phyloP scores from a whole-genome alignment of 2,888 invertebrate genomes.

The Philhelius pedissequus region DNA sequence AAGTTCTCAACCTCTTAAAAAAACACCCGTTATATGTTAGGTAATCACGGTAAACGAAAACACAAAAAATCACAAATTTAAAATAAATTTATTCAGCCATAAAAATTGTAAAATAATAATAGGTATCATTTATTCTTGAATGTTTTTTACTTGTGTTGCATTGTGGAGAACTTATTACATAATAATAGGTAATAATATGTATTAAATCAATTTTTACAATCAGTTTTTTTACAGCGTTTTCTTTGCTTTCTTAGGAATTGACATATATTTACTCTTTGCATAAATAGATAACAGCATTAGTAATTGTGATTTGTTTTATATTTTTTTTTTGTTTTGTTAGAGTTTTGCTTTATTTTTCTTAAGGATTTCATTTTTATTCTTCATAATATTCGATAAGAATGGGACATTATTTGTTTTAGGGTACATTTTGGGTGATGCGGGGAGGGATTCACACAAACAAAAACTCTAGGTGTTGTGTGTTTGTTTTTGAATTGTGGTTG shows the following conservation, averaged over 20 bases:
- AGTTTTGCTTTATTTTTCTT: conserved; percentile 38
- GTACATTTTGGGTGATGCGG: conserved; percentile 57
- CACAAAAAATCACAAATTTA: conserved; percentile 48
- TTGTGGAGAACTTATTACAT: conserved; percentile 62
- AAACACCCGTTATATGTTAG: too few relatives aligned
- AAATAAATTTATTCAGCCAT: conserved; percentile 68
- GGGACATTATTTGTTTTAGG: conserved; percentile 56
- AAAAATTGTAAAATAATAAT: conserved; percentile 64
- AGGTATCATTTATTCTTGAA: conserved; percentile 43
- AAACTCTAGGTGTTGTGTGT: conserved; percentile 25
- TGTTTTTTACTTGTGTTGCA: conserved; percentile 48
- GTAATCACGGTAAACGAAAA: neutral
- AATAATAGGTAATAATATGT: conserved; percentile 38
- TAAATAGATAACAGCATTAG: conserved; percentile 67
- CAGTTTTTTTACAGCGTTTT: conserved; percentile 62
- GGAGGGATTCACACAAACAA: conserved; percentile 48
- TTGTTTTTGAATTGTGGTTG: neutral
- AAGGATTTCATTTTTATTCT: conserved; percentile 33
- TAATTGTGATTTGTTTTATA: conserved; percentile 63
- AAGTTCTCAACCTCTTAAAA: too few relatives aligned
- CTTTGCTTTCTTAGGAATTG: conserved; percentile 66
- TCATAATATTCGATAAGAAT: conserved; percentile 59
- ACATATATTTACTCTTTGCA: conserved; percentile 67
- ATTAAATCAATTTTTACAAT: conserved; percentile 65
- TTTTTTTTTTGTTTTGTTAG: conserved; percentile 51